A percentile compares a stretch with the other conserved stretches of the same genome.
phyloP scores from a whole-genome alignment of 2,113 vertebrate species.

The Crotalus tigris region DNA sequence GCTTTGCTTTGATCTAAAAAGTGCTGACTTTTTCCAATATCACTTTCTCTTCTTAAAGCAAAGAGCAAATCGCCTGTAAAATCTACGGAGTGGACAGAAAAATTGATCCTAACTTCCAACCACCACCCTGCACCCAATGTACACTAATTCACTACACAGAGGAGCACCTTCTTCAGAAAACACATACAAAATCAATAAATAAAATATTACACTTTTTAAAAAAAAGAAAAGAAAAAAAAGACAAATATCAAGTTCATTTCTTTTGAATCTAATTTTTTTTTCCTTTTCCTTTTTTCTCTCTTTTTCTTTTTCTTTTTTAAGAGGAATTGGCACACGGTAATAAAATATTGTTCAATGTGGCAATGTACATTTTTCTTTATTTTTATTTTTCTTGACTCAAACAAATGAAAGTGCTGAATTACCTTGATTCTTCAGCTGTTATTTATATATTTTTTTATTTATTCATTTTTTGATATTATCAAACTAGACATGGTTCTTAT shows the following conservation, averaged over 20 bases:
- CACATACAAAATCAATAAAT: slow-evolving; percentile 65
- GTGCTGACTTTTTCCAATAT: slow-evolving; percentile 86
- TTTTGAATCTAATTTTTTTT: slow-evolving; percentile 61
- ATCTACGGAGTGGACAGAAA: slow-evolving; percentile 82
- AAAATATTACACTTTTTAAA: slow-evolving; percentile 39
- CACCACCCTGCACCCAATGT: slow-evolving; percentile 82
- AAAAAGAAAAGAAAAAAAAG: slow-evolving; percentile 52
- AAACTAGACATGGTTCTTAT: slow-evolving; percentile 54
- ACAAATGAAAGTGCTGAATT: slow-evolving; percentile 49
- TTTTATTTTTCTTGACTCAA: slow-evolving; percentile 57
- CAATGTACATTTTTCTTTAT: slow-evolving; percentile 59
- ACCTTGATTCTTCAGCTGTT: slow-evolving; percentile 67
- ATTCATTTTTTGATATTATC: slow-evolving; percentile 37
- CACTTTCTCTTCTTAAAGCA: slow-evolving; percentile 87
- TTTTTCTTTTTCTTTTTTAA: slow-evolving; percentile 61
- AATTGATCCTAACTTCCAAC: slow-evolving; percentile 82
- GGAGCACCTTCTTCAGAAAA: slow-evolving; percentile 78
- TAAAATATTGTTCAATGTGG: slow-evolving; percentile 66
- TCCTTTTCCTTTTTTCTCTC: slow-evolving; percentile 47
- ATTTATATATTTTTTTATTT: slow-evolving; percentile 39
- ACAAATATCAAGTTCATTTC: slow-evolving; percentile 67
- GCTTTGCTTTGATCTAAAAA: slow-evolving; percentile 90
- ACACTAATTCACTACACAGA: slow-evolving; percentile 80
- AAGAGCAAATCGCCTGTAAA: slow-evolving; percentile 86
- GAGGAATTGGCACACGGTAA: slow-evolving; percentile 68